A percentile compares a stretch with the other conserved stretches of the same genome.
These are phyloP conservation scores for Enteromius treurensis DNA, from an alignment of 2,797 vertebrate species.

Conservation along the genomic window DNA sequence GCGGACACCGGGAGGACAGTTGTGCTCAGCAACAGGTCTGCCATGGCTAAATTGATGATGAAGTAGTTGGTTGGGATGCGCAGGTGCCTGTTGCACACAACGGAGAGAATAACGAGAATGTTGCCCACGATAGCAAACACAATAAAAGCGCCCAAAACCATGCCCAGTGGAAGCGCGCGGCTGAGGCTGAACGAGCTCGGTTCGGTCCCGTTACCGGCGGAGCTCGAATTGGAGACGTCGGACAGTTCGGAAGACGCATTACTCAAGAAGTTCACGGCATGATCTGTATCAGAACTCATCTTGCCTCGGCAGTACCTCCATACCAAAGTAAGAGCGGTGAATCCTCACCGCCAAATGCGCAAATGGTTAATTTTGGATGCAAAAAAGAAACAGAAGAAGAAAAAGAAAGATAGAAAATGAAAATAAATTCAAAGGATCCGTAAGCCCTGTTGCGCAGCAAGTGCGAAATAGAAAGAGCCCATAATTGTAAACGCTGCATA, in stretches of 20 bases:
- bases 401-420: background rate
- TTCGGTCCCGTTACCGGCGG: slow-evolving; percentile 71
- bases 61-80: slow-evolving; percentile 97
- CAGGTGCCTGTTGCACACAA: slow-evolving; percentile 95
- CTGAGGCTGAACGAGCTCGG: slow-evolving; percentile 78
- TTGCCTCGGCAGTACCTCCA: slow-evolving; percentile 86
- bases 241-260: slow-evolving; percentile 79
- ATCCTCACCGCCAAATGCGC: background rate
- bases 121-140: slow-evolving; percentile 94
- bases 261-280: slow-evolving; percentile 82
- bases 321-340: slow-evolving; percentile 72
- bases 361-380: background rate
- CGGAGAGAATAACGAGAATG: slow-evolving; percentile 94
- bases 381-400: too few species aligned
- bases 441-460: background rate
- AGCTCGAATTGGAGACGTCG: slow-evolving; percentile 80
- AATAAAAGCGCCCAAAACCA: slow-evolving; percentile 94
- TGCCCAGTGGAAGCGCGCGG: slow-evolving; percentile 86
- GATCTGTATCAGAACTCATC: slow-evolving; percentile 86
- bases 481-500: background rate
- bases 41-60: slow-evolving; percentile 95
- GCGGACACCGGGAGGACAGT: slow-evolving; percentile 95
- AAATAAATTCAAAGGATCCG: background rate
- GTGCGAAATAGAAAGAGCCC: background rate
- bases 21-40: slow-evolving; percentile 93